phyloP scores from a whole-genome alignment of 92 coral and sea anemone genomes.

The Anthopleura xanthogrammica region DNA sequence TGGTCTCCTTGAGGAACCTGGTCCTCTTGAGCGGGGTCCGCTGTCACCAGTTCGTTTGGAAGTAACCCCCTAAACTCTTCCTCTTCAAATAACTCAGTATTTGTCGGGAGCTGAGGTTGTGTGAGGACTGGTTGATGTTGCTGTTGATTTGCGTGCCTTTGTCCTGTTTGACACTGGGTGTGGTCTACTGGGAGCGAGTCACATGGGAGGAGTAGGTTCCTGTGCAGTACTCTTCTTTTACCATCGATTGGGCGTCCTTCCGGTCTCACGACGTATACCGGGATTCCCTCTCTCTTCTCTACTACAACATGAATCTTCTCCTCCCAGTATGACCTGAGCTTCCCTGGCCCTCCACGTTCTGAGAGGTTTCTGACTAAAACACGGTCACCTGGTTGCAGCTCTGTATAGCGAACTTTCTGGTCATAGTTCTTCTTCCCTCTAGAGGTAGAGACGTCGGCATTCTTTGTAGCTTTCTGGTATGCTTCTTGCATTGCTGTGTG shows the following conservation, averaged over 20 bases:
- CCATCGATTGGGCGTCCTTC: slow-evolving; percentile 32
- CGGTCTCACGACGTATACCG: slow-evolving; percentile 53
- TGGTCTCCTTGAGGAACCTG: too few species aligned
- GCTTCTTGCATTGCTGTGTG: slow-evolving; percentile 28
- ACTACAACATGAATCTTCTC: slow-evolving; percentile 46
- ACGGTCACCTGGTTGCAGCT: slow-evolving; percentile 45
- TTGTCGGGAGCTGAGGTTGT: background rate
- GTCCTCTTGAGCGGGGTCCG: background rate
- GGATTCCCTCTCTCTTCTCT: slow-evolving; percentile 45
- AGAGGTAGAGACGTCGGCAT: slow-evolving; percentile 13
- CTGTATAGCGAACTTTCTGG: slow-evolving; percentile 28
- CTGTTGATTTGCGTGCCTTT: background rate
- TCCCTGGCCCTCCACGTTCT: slow-evolving; percentile 68
- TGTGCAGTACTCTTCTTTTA: slow-evolving; percentile 39
- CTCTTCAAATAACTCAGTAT: background rate
- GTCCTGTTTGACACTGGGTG: background rate
- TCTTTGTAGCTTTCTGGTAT: slow-evolving; percentile 19
- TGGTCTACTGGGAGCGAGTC: slow-evolving; percentile 29
- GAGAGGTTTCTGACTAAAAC: slow-evolving; percentile 55
- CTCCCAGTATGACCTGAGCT: slow-evolving; percentile 55
- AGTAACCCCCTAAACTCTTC: slow-evolving; percentile 8
- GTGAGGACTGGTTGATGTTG: background rate
- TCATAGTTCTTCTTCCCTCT: slow-evolving; percentile 37
- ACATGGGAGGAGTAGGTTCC: slow-evolving; percentile 61
- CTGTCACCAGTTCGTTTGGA: background rate